Base-by-base conservation (phyloP, 2,797 vertebrate genomes). In the Tolypeutes matacus region DNA sequence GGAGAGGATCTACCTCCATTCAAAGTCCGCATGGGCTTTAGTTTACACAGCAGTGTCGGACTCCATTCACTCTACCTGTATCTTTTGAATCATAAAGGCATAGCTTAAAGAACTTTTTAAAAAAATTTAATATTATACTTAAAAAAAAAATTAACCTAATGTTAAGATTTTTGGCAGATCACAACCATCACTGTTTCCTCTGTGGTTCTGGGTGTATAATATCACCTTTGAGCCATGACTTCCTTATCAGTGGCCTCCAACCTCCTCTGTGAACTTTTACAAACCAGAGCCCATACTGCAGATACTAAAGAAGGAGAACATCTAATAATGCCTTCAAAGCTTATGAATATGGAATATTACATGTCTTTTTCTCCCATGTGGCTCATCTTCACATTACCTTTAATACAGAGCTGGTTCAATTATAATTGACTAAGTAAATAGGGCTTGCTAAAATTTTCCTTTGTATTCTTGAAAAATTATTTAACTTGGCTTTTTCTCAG, bases 11-110 rank as follows among this genome's bases (percentile, higher is more conserved):
- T 51, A 3, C 46, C 20, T 2, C 64, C 39, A 42, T 60, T 18
- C 7, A 1, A 12, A 6, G 17, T 5, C 60, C 20, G 1, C n/a
- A 2, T 6, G 21, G 23, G 9, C 15, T 0, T 8, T 14, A 12
- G 27, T 53, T 64, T 69, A 58, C 65, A 11, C 8, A 20, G 17
- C 25, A 51, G 3, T 12, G 1, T 39, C 64, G 25, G 4, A 20
- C 18, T 77, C 15, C 7, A 15, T 49, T 51, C 83, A 1, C 80
- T 84, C 58, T 5, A 23, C 56, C 53, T 46, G 2, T n/a, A 31
- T 75, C 78, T 80, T 58, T 81, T 81, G 36, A 69, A 46, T 82
- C 27, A 2, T 36, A 21, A 84, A 81, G 73, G 14, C n/a, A 29
- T n/a, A 36, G 29, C 21, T 86, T 62, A 62, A 21, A 18, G 29